A percentile compares a stretch with the other conserved stretches of the same genome.
Evolutionary conservation across 2,797 vertebrate genomes (phyloP).

Genomic region (Phoxinus dragarum): DNA sequence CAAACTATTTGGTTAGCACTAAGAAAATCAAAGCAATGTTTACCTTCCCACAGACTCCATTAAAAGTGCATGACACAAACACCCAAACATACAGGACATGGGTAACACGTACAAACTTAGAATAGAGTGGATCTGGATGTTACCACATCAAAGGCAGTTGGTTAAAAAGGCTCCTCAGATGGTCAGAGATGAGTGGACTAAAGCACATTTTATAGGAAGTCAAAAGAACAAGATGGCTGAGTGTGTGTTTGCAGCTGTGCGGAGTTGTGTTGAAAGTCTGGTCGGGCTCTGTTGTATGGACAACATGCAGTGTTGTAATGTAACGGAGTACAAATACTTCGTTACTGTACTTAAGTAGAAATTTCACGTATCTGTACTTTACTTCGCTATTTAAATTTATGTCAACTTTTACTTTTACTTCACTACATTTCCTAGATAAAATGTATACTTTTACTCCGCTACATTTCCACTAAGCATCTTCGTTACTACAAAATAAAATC

Average conservation of each 20-base stretch:
- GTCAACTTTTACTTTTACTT: no score
- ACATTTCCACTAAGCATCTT: no score
- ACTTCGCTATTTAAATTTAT: no score
- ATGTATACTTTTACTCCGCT: no score
- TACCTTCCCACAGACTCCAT: conserved; percentile 41
- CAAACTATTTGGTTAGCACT: conserved; percentile 28
- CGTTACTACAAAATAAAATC: no score
- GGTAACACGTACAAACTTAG: conserved; percentile 25
- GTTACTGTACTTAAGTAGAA: no score
- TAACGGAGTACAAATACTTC: no score
- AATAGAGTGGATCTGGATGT: conserved; percentile 18
- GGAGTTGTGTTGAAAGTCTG: neutral
- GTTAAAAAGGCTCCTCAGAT: conserved; percentile 49
- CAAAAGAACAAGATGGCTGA: neutral
- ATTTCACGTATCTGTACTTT: no score
- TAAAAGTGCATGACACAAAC: conserved; percentile 45
- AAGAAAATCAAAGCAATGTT: conserved; percentile 38
- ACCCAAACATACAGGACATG: conserved; percentile 26
- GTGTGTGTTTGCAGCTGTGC: conserved; percentile 27
- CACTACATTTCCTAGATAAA: no score
- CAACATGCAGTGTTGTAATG: no score
- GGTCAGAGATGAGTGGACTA: conserved; percentile 25
- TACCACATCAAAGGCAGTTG: conserved; percentile 40
- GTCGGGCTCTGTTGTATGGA: neutral
- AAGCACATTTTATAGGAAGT: conserved; percentile 43